Conservation (phyloP, 2,113 vertebrate species). For the Glareola pratincola region DNA sequence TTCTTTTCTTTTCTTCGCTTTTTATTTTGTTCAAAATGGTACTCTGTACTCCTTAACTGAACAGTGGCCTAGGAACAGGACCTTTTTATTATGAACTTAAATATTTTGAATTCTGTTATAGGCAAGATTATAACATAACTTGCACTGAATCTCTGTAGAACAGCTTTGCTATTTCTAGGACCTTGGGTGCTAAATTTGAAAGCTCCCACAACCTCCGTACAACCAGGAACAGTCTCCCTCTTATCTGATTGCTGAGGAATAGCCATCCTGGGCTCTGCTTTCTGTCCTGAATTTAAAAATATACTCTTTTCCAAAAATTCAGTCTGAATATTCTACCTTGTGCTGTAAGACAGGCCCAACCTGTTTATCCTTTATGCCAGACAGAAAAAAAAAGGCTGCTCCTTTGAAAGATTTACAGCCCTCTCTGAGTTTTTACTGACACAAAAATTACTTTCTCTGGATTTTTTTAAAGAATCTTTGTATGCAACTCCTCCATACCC, state of each 20-base stretch:
- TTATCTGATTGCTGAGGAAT: not conserved
- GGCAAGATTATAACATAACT: not conserved
- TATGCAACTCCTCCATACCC: slow-evolving; percentile 60
- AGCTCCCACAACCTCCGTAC: not conserved
- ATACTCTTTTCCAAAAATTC: not conserved
- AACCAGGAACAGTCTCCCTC: not conserved
- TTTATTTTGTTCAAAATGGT: not conserved
- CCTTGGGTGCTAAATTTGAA: not conserved
- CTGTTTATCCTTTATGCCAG: not conserved
- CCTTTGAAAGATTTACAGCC: not conserved
- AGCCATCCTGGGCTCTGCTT: not conserved
- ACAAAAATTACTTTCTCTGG: not conserved
- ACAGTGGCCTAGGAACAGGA: not conserved
- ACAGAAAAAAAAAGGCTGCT: not conserved
- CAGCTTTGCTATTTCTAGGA: not conserved
- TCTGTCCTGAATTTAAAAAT: slow-evolving; percentile 1
- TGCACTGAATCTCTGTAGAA: not conserved
- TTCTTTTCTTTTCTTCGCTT: not conserved
- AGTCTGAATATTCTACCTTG: not conserved
- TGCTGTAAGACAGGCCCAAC: not conserved
- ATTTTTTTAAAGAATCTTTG: slow-evolving; percentile 47
- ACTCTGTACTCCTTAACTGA: not conserved
- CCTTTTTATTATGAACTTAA: not conserved
- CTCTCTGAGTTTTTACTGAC: not conserved
- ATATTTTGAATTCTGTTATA: not conserved